Evolutionary conservation across 2,888 invertebrate species (phyloP).

Genomic region (Ophonus ardosiacus): DNA sequence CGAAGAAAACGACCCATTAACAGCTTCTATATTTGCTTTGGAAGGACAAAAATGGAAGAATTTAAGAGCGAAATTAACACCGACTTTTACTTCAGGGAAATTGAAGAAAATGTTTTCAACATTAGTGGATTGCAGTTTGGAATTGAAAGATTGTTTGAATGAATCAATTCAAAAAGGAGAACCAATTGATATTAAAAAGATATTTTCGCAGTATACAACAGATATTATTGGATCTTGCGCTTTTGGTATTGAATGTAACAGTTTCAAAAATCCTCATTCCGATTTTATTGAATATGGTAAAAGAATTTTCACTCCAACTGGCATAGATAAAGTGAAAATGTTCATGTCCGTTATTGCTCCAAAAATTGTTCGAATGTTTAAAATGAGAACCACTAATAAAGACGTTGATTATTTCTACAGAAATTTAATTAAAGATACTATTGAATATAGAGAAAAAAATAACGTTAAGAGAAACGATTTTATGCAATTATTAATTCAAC

Average conservation of each 20-base stretch:
- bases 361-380: conserved; percentile 43
- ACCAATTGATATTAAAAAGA: conserved; percentile 55
- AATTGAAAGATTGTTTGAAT: conserved; percentile 75
- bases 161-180: conserved; percentile 42
- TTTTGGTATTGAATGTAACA: conserved; percentile 59
- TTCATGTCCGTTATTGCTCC: conserved; percentile 35
- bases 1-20: conserved; percentile 78
- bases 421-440: conserved; percentile 72
- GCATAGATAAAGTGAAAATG: conserved; percentile 42
- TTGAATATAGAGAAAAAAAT: conserved; percentile 72
- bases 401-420: conserved; percentile 52
- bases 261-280: conserved; percentile 53
- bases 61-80: conserved; percentile 79
- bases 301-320: conserved; percentile 13
- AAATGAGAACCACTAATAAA: conserved; percentile 39
- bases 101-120: conserved; percentile 80
- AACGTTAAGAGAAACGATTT: conserved; percentile 76
- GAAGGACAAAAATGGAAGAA: conserved; percentile 80
- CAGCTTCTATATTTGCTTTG: conserved; percentile 78
- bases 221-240: conserved; percentile 59
- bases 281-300: conserved; percentile 36
- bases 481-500: conserved; percentile 75
- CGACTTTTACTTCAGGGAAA: conserved; percentile 81
- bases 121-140: conserved; percentile 77
- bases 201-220: conserved; percentile 44